Conservation (phyloP, 2,797 vertebrate species). For the Tangara arthus region DNA sequence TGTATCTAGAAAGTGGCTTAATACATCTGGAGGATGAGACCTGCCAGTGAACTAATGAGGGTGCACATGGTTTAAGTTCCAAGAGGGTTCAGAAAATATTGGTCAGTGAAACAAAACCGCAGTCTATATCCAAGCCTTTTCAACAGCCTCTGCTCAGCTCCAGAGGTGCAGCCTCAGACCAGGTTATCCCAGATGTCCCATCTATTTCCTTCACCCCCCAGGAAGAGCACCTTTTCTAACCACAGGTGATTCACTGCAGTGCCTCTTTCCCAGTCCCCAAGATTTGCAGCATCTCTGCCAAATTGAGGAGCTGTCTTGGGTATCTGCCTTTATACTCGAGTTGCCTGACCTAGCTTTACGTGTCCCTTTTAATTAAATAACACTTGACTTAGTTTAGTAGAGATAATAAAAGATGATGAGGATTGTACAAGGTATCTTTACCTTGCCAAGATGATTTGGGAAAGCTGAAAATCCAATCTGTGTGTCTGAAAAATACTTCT, state of each 20-base stretch:
- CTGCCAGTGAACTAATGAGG: background rate
- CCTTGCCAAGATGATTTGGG: slow-evolving; percentile 20
- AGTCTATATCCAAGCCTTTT: background rate
- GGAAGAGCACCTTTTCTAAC: background rate
- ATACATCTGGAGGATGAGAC: background rate
- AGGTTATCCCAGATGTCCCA: background rate
- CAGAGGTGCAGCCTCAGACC: background rate
- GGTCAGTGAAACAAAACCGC: background rate
- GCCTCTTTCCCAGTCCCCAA: background rate
- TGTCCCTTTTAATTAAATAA: slow-evolving; percentile 47
- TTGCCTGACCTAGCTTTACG: background rate
- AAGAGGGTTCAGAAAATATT: background rate
- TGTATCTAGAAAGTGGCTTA: background rate
- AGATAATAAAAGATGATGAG: slow-evolving; percentile 17
- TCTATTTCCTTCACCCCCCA: background rate
- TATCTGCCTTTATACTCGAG: background rate
- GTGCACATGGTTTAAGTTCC: background rate
- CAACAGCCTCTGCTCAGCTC: background rate
- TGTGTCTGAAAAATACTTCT: background rate
- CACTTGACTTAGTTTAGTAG: background rate
- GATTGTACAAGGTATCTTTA: slow-evolving; percentile 26
- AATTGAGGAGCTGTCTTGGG: background rate
- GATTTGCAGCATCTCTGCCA: background rate
- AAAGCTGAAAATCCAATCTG: slow-evolving; percentile 46
- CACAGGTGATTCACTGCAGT: background rate